phyloP scores from a whole-genome alignment of 2,888 invertebrate genomes.

The Tortricodes alternella region DNA sequence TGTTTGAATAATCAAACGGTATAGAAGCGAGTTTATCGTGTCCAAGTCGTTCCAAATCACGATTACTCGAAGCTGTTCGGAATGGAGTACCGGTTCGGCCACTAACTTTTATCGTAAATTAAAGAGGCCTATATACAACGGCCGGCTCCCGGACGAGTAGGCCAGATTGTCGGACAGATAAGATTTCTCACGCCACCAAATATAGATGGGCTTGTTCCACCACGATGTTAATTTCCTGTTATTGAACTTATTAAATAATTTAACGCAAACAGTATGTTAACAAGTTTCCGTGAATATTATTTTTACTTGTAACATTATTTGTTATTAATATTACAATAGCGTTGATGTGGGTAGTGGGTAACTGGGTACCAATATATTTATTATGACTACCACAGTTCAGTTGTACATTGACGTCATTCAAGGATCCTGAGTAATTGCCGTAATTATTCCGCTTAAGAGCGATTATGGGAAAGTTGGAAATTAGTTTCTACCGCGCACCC shows the following conservation, averaged over 20 bases:
- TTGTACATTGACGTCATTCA: constrained; percentile 11
- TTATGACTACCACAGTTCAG: no score
- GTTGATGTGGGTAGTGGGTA: not conserved
- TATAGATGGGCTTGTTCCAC: constrained; percentile 36
- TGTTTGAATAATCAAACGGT: constrained; percentile 39
- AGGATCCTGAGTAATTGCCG: constrained; percentile 2
- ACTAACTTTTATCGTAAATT: constrained; percentile 41
- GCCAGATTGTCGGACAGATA: constrained; percentile 7
- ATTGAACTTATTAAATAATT: constrained; percentile 39
- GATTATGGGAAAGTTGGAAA: not conserved
- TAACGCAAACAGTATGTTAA: constrained; percentile 38
- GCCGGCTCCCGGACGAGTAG: constrained; percentile 19
- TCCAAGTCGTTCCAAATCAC: constrained; percentile 48
- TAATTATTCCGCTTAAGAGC: not conserved
- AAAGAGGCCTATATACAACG: constrained; percentile 40
- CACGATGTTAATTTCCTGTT: constrained; percentile 61
- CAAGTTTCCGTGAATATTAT: constrained; percentile 41
- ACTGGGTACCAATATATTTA: no score
- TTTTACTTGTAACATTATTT: constrained; percentile 41
- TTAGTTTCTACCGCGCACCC: no score
- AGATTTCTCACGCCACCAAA: constrained; percentile 42
- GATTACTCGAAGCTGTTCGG: constrained; percentile 52
- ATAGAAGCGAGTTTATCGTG: constrained; percentile 46
- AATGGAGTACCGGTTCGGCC: constrained; percentile 39
- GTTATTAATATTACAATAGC: not conserved